These are phyloP conservation scores for Oscheius myriophilus DNA, from an alignment of 2,888 invertebrate genomes.

Conservation along the genomic window DNA sequence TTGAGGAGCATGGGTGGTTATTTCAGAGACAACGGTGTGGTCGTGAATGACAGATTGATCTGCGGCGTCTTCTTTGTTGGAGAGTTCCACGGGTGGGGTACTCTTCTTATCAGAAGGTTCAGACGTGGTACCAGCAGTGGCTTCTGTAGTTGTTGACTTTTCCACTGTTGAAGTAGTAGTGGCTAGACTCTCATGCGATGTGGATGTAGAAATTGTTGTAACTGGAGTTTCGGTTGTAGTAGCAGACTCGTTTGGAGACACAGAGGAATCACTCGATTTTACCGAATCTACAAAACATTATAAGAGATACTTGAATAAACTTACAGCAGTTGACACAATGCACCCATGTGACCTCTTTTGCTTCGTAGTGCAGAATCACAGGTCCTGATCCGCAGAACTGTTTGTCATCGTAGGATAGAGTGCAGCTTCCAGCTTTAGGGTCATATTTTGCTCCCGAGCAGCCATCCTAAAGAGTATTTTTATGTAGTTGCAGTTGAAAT, in stretches of 20 bases:
- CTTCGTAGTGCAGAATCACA: conserved; percentile 50
- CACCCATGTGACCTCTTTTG: conserved; percentile 56
- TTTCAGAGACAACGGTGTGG: conserved; percentile 13
- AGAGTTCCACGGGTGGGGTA: not conserved
- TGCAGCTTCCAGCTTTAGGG: conserved; percentile 52
- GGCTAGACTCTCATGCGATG: too few relatives aligned
- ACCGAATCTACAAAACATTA: too few relatives aligned
- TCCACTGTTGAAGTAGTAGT: too few relatives aligned
- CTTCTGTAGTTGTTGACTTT: not conserved
- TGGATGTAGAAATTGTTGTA: too few relatives aligned
- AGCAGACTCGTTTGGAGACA: too few relatives aligned
- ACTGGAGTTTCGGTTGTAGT: too few relatives aligned
- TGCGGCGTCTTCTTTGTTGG: conserved; percentile 10
- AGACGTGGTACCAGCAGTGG: conserved; percentile 23
- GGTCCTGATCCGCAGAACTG: conserved; percentile 50
- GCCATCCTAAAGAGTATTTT: conserved; percentile 46
- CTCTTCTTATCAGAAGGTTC: not conserved
- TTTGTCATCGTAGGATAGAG: conserved; percentile 60
- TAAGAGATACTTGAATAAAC: conserved; percentile 13
- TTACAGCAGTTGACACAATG: conserved; percentile 64
- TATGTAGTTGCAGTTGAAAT: not conserved
- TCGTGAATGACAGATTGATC: conserved; percentile 20
- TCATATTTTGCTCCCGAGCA: conserved; percentile 62
- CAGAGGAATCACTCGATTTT: too few relatives aligned
- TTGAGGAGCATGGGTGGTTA: conserved; percentile 5